A percentile compares a stretch with the other conserved stretches of the same genome.
These are phyloP conservation scores for Nomia melanderi DNA, from an alignment of 1,140 invertebrate species.

Conservation along the genomic window DNA sequence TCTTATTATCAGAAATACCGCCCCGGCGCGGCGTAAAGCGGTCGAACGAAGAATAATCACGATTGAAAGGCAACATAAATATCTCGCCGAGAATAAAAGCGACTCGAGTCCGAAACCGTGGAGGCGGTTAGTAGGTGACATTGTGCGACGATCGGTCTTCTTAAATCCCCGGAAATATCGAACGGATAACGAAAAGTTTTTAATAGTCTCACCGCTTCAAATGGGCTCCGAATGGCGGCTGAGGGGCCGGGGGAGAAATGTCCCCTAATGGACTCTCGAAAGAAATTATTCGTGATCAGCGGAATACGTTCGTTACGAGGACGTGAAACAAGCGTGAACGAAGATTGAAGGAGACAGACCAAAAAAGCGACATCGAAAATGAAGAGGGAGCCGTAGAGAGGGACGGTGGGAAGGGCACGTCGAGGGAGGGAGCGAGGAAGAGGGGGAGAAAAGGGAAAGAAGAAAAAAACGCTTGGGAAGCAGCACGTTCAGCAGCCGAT, in stretches of 20 bases:
- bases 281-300: slow-evolving; percentile 62
- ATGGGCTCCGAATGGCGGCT: background rate
- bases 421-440: background rate
- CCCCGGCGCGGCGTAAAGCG: too few relatives aligned
- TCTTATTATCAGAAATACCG: too few relatives aligned
- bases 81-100: too few relatives aligned
- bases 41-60: too few relatives aligned
- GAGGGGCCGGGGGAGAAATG: slow-evolving; percentile 15
- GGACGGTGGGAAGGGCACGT: too few relatives aligned
- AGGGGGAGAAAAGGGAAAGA: background rate
- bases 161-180: slow-evolving; percentile 10
- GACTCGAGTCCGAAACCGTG: too few relatives aligned
- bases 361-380: slow-evolving; percentile 16
- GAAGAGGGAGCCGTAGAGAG: background rate
- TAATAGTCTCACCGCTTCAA: slow-evolving; percentile 34
- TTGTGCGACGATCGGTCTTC: too few relatives aligned
- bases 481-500: slow-evolving; percentile 49
- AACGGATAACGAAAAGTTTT: slow-evolving; percentile 24
- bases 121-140: too few relatives aligned
- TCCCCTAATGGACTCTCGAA: slow-evolving; percentile 54
- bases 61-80: too few relatives aligned
- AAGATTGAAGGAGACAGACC: slow-evolving; percentile 25
- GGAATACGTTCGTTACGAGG: slow-evolving; percentile 62
- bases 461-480: slow-evolving; percentile 45
- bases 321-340: slow-evolving; percentile 51